phyloP scores from a whole-genome alignment of 2,113 vertebrate species.

The Sphyrna mokarran region DNA sequence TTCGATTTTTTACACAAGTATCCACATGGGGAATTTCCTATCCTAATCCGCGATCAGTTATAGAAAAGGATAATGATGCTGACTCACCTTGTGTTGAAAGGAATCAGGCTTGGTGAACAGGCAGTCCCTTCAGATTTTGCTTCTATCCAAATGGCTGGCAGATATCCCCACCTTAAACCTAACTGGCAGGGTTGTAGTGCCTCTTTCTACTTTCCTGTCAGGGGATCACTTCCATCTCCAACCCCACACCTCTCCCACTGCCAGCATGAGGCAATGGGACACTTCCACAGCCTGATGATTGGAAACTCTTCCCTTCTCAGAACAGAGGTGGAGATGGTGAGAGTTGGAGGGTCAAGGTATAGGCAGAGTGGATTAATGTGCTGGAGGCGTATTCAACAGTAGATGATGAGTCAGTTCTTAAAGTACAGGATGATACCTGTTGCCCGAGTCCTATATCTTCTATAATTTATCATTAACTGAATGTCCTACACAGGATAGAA shows the following conservation, averaged over 20 bases:
- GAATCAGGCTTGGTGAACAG: not conserved
- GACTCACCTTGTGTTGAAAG: not conserved
- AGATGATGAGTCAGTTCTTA: not conserved
- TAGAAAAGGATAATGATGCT: not conserved
- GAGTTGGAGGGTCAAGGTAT: no score
- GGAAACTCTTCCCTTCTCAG: not conserved
- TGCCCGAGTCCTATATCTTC: not conserved
- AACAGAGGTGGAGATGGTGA: not conserved
- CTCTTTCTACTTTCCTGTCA: not conserved
- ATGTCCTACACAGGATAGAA: not conserved
- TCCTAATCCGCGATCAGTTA: no score
- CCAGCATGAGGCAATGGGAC: not conserved
- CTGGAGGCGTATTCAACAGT: not conserved
- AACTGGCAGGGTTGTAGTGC: not conserved
- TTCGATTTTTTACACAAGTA: no score
- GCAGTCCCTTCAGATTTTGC: not conserved
- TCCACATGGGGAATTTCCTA: no score
- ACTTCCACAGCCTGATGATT: not conserved
- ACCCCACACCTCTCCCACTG: not conserved
- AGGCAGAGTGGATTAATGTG: not conserved
- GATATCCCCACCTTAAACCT: not conserved
- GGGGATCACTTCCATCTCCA: not conserved
- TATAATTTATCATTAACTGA: not conserved
- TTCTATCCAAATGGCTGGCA: not conserved
- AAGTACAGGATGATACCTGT: not conserved